phyloP scores from a whole-genome alignment of 2,888 invertebrate genomes.

The Philaethria dido region DNA sequence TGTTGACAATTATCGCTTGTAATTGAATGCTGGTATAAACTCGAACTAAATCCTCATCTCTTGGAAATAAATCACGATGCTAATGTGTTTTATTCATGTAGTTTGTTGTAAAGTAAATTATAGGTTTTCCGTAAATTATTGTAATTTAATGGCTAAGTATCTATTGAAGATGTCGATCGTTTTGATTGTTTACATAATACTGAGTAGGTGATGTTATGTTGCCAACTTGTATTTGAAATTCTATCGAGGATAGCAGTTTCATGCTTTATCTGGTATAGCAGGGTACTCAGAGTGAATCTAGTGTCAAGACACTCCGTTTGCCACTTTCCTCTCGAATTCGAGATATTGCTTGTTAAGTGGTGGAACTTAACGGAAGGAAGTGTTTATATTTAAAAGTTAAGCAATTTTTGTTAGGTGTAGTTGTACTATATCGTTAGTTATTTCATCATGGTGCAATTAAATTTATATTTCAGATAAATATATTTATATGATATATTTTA shows the following conservation, averaged over 20 bases:
- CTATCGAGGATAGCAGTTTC: no score
- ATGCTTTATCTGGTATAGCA: no score
- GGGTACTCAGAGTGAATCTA: no score
- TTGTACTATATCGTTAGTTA: no score
- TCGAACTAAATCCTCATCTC: slow-evolving; percentile 30
- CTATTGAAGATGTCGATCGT: slow-evolving; percentile 12
- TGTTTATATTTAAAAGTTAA: slow-evolving; percentile 10
- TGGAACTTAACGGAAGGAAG: no score
- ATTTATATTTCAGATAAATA: no score
- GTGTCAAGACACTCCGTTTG: no score
- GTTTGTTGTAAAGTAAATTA: slow-evolving; percentile 19
- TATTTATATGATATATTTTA: no score
- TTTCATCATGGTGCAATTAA: no score
- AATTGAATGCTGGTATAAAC: slow-evolving; percentile 26
- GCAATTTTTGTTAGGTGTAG: no score
- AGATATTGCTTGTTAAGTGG: no score
- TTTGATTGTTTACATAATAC: slow-evolving; percentile 10
- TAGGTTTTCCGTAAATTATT: slow-evolving; percentile 29
- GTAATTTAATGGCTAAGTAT: slow-evolving; percentile 15
- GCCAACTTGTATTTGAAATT: neutral
- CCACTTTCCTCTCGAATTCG: no score
- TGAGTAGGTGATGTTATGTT: neutral
- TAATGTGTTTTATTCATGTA: slow-evolving; percentile 30
- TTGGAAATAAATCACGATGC: slow-evolving; percentile 35
- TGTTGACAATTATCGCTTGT: slow-evolving; percentile 29